These are phyloP conservation scores for Erythrolamprus reginae DNA, from an alignment of 2,113 vertebrate species.

Conservation along the genomic window DNA sequence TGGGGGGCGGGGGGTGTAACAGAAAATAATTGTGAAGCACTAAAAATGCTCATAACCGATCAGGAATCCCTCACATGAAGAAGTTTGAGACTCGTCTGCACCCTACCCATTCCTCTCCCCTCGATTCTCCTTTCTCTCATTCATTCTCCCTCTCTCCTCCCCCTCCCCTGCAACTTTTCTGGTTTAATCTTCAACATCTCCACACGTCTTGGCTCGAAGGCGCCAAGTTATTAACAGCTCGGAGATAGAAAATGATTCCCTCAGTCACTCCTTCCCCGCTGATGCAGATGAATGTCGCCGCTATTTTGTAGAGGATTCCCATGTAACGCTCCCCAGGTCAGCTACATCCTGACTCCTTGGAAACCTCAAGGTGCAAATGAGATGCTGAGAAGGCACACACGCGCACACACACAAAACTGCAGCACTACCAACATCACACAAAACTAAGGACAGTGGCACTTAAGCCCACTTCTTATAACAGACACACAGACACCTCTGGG, in stretches of 20 bases:
- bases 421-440: not conserved
- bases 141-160: not conserved
- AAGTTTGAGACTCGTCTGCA: not conserved
- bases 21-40: too few species aligned
- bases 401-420: not conserved
- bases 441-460: not conserved
- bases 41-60: not conserved
- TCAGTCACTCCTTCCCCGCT: constrained; percentile 20
- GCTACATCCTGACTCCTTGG: not conserved
- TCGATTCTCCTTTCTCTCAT: not conserved
- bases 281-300: constrained; percentile 21
- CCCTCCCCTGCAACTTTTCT: not conserved
- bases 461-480: not conserved
- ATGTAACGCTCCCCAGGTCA: not conserved
- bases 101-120: not conserved
- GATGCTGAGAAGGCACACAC: too few species aligned
- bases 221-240: constrained; percentile 26
- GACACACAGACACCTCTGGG: not conserved
- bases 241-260: constrained; percentile 29
- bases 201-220: constrained; percentile 11
- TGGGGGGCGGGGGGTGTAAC: too few species aligned
- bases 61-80: not conserved
- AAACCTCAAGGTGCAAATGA: constrained; percentile 10
- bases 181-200: constrained; percentile 24
- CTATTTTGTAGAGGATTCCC: constrained; percentile 7